These are phyloP conservation scores for Pseudomyrmex concolor DNA, from an alignment of 1,140 invertebrate species.

Conservation along the genomic window DNA sequence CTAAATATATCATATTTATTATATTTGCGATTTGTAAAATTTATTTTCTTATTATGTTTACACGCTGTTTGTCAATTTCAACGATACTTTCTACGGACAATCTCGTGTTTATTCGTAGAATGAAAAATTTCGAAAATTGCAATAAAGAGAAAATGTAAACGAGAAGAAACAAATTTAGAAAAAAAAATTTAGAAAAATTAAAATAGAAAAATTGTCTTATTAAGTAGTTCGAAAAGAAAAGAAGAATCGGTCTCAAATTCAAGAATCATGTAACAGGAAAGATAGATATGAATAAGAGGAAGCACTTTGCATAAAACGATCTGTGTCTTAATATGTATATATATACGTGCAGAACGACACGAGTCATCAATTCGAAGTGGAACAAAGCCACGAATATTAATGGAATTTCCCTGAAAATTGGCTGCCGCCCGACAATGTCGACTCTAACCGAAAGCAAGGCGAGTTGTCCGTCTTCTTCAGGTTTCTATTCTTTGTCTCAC, in stretches of 20 bases:
- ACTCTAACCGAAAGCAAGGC: constrained; percentile 28
- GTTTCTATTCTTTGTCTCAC: neutral
- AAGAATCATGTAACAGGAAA: neutral
- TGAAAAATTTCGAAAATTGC: neutral
- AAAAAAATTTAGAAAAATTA: too few species aligned
- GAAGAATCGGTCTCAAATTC: neutral
- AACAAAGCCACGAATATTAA: constrained; percentile 56
- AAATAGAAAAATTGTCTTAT: neutral
- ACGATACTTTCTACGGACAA: neutral
- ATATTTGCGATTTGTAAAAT: neutral
- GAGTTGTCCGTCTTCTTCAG: constrained; percentile 19
- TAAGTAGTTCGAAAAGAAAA: neutral
- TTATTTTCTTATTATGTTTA: constrained; percentile 27
- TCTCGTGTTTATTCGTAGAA: neutral
- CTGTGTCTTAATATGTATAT: constrained; percentile 18
- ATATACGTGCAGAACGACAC: constrained; percentile 2
- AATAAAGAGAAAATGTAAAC: too few species aligned
- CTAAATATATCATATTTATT: neutral
- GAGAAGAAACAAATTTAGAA: too few species aligned
- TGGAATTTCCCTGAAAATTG: constrained; percentile 58
- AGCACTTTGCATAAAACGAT: constrained; percentile 5
- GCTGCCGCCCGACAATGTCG: constrained; percentile 39
- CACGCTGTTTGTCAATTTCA: neutral
- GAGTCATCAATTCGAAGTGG: constrained; percentile 51
- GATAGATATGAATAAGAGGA: constrained; percentile 7